Evolutionary conservation across 2,797 vertebrate genomes (phyloP).

Genomic region (Sebastiscus albofasciatus): DNA sequence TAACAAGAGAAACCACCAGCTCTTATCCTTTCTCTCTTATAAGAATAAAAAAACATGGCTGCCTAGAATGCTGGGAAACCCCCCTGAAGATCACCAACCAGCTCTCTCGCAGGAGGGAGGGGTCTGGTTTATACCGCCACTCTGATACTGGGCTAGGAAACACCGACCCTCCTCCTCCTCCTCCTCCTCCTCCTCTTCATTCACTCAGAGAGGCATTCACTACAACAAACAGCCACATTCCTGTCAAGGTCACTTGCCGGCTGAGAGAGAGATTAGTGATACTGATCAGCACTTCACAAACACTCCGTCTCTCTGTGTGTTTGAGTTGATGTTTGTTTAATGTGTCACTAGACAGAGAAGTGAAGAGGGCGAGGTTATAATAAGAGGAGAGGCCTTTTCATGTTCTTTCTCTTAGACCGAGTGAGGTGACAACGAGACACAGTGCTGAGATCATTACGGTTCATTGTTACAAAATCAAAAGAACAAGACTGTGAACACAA

Average conservation of each 20-base stretch:
- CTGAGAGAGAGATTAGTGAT: constrained; percentile 13
- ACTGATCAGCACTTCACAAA: constrained; percentile 25
- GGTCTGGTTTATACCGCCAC: not conserved
- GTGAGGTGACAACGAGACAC: too few species aligned
- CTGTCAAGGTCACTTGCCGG: constrained; percentile 33
- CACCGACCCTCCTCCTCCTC: not conserved
- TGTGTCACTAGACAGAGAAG: not conserved
- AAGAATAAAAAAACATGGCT: constrained; percentile 21
- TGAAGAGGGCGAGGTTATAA: not conserved
- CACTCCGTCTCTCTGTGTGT: not conserved
- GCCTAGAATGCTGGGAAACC: constrained; percentile 45
- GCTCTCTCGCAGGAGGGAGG: not conserved
- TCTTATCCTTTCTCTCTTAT: not conserved
- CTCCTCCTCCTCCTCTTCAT: constrained; percentile 7
- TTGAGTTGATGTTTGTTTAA: not conserved
- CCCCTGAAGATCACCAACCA: constrained; percentile 15
- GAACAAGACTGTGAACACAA: too few species aligned
- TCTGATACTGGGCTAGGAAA: not conserved
- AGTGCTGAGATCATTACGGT: too few species aligned
- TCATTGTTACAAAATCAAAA: too few species aligned
- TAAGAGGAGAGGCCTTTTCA: too few species aligned
- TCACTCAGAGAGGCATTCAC: constrained; percentile 38
- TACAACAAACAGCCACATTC: constrained; percentile 51
- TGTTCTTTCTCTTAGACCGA: too few species aligned
- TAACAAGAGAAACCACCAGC: constrained; percentile 17